Conservation (phyloP, 2,797 vertebrate species). For the Vespertilio murinus region DNA sequence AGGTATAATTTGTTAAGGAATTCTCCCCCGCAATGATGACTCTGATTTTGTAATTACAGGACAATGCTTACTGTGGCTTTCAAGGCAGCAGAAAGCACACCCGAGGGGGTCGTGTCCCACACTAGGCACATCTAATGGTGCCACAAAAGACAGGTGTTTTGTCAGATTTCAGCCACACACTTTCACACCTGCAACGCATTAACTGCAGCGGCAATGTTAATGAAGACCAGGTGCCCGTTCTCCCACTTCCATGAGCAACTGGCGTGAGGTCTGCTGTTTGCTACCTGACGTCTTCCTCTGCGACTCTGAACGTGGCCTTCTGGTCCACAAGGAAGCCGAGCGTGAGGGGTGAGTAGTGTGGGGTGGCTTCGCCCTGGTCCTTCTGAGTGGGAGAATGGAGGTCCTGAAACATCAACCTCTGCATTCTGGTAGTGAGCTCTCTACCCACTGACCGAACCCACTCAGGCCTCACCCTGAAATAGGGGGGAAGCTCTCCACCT, state of each 20-base stretch:
- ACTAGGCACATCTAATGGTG: conserved; percentile 78
- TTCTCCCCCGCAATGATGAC: conserved; percentile 83
- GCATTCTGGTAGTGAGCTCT: neutral
- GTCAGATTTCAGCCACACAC: conserved; percentile 83
- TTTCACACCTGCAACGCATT: conserved; percentile 92
- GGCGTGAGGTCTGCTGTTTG: conserved; percentile 47
- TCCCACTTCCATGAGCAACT: conserved; percentile 70
- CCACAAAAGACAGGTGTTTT: conserved; percentile 85
- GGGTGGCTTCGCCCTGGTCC: neutral
- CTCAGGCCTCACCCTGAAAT: neutral
- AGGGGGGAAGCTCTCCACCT: accelerated
- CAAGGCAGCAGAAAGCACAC: conserved; percentile 83
- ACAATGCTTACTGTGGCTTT: conserved; percentile 82
- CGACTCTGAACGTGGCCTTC: neutral
- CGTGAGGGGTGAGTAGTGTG: neutral
- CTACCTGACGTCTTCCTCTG: conserved; percentile 56
- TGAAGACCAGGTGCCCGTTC: conserved; percentile 90
- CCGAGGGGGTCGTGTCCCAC: conserved; percentile 78
- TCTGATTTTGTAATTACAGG: conserved; percentile 86
- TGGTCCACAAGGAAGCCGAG: neutral
- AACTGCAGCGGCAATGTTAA: conserved; percentile 88
- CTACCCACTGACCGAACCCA: neutral
- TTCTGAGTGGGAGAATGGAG: neutral
- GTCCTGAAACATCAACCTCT: neutral
- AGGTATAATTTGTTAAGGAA: conserved; percentile 84